Conservation (phyloP, 2,113 vertebrate genomes). For the Gopherus evgoodei region DNA sequence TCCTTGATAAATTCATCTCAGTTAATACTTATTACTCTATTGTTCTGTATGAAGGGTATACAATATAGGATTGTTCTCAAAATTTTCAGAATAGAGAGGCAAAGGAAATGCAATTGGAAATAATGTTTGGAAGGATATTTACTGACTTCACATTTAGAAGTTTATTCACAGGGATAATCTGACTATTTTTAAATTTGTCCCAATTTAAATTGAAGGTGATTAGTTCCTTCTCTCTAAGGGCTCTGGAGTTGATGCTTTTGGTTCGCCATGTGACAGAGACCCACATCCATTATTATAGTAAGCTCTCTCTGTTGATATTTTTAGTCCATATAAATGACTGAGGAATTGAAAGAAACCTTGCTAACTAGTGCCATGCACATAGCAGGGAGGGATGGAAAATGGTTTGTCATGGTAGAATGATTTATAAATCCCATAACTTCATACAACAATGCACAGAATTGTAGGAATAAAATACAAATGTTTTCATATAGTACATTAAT, state of each 20-base stretch:
- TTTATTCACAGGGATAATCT: background rate
- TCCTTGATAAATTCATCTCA: background rate
- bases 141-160: background rate
- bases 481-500: background rate
- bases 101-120: background rate
- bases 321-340: background rate
- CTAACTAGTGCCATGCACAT: background rate
- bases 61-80: background rate
- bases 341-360: accelerated
- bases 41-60: background rate
- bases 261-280: background rate
- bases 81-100: background rate
- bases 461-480: background rate
- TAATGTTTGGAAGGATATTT: background rate
- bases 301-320: background rate
- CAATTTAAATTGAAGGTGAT: background rate
- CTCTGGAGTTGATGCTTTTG: background rate
- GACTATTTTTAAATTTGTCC: background rate
- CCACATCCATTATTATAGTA: background rate
- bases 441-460: background rate
- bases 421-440: background rate
- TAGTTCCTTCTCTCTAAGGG: background rate
- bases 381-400: background rate
- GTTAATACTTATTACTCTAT: background rate
- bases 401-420: background rate